Evolutionary conservation across 1,140 invertebrate species (phyloP).

Genomic region (Dendroctonus ponderosae): DNA sequence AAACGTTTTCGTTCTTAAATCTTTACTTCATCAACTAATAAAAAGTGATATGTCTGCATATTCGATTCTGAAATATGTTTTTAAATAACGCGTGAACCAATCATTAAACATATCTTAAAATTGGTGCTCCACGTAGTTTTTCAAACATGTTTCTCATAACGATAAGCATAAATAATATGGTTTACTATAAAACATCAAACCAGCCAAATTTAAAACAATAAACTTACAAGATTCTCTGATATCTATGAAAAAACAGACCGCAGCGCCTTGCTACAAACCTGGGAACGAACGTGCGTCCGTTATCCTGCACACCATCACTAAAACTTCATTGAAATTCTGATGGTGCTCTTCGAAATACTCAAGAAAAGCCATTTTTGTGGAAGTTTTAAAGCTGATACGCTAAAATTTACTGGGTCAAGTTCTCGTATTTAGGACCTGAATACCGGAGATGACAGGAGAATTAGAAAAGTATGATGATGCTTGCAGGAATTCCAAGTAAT

Average conservation of each 20-base stretch:
- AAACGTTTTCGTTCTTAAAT: too few species aligned
- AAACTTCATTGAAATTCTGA: slow-evolving; percentile 24
- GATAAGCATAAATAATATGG: too few species aligned
- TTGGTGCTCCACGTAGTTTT: too few species aligned
- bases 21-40: too few species aligned
- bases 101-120: too few species aligned
- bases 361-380: slow-evolving; percentile 22
- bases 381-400: slow-evolving; percentile 13
- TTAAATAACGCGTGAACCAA: too few species aligned
- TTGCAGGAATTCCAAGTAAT: too few species aligned
- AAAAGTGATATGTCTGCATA: too few species aligned
- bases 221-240: slow-evolving; percentile 7
- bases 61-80: too few species aligned
- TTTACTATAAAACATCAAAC: too few species aligned
- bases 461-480: too few species aligned
- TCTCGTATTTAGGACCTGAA: neutral
- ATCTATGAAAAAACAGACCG: slow-evolving; percentile 6
- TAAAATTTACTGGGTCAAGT: slow-evolving; percentile 21
- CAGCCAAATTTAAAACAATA: slow-evolving; percentile 7
- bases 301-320: slow-evolving; percentile 21
- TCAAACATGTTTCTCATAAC: too few species aligned
- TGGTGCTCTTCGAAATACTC: slow-evolving; percentile 15
- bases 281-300: slow-evolving; percentile 15
- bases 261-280: slow-evolving; percentile 6
- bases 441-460: neutral